These are phyloP conservation scores for Yponomeuta plumbellus DNA, from an alignment of 2,888 invertebrate genomes.

Conservation along the genomic window DNA sequence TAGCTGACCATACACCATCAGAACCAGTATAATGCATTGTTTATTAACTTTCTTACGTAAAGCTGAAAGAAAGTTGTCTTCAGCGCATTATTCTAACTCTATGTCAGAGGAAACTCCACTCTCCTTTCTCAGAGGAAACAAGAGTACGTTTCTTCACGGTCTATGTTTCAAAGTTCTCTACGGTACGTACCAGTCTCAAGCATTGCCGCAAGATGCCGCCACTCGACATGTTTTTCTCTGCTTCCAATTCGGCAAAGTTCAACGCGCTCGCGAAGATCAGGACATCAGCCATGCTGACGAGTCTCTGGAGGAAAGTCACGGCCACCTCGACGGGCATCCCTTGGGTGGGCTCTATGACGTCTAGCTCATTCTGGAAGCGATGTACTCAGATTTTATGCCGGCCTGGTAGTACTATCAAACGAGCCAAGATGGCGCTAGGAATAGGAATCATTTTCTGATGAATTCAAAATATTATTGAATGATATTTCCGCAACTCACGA, in stretches of 20 bases:
- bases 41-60: neutral
- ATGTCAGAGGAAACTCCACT: neutral
- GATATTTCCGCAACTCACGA: too few relatives aligned
- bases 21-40: neutral
- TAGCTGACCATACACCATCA: neutral
- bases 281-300: conserved; percentile 99
- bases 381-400: neutral
- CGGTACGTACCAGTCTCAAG: conserved; percentile 86
- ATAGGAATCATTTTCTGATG: too few relatives aligned
- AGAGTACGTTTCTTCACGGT: too few relatives aligned
- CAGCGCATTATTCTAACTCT: neutral
- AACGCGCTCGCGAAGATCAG: conserved; percentile 98
- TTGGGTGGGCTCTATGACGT: conserved; percentile 98
- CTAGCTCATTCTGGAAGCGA: conserved; percentile 90
- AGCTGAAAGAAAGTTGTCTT: neutral
- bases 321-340: conserved; percentile 99
- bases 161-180: neutral
- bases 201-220: conserved; percentile 99
- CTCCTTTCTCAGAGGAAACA: neutral
- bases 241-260: conserved; percentile 98
- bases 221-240: conserved; percentile 99
- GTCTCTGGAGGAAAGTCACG: conserved; percentile 97
- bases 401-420: neutral
- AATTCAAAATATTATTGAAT: too few relatives aligned
- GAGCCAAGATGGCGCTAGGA: too few relatives aligned